Evolutionary conservation across 1,140 invertebrate species (phyloP).

Genomic region (Chymomyza costata): DNA sequence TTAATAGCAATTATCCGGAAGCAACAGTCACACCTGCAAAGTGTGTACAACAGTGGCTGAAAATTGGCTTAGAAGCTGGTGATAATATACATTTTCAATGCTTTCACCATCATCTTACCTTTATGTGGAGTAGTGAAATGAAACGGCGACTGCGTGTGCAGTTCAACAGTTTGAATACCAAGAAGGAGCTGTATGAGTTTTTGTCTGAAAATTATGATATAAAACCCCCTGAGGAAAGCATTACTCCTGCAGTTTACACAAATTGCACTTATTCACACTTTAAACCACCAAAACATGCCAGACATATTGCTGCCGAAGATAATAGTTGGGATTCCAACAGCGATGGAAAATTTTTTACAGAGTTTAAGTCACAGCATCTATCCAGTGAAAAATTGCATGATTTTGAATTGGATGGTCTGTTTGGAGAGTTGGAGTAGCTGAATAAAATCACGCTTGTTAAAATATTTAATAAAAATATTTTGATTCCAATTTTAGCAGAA

Average conservation of each 20-base stretch:
- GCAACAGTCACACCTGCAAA: slow-evolving; percentile 81
- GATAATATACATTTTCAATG: slow-evolving; percentile 83
- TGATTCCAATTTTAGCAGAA: background rate
- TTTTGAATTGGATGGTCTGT: slow-evolving; percentile 41
- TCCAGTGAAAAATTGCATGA: slow-evolving; percentile 25
- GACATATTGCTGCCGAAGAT: slow-evolving; percentile 40
- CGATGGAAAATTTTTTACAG: slow-evolving; percentile 64
- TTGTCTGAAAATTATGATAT: slow-evolving; percentile 74
- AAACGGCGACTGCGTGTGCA: slow-evolving; percentile 81
- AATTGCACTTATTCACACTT: slow-evolving; percentile 54
- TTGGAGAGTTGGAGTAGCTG: slow-evolving; percentile 32
- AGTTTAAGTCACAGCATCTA: slow-evolving; percentile 44
- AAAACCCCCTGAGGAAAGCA: slow-evolving; percentile 6
- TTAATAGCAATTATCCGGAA: slow-evolving; percentile 82
- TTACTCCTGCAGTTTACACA: slow-evolving; percentile 26
- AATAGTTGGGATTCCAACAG: slow-evolving; percentile 39
- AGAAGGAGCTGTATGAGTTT: slow-evolving; percentile 83
- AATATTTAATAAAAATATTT: too few species aligned
- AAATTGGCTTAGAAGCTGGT: slow-evolving; percentile 79
- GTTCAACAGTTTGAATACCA: slow-evolving; percentile 87
- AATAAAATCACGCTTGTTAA: background rate
- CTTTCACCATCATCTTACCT: slow-evolving; percentile 95
- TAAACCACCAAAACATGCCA: slow-evolving; percentile 44
- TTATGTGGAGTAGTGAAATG: slow-evolving; percentile 92
- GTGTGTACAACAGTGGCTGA: slow-evolving; percentile 92